These are phyloP conservation scores for Dolichallabes microphthalmus DNA, from an alignment of 2,113 vertebrate species.

Conservation along the genomic window DNA sequence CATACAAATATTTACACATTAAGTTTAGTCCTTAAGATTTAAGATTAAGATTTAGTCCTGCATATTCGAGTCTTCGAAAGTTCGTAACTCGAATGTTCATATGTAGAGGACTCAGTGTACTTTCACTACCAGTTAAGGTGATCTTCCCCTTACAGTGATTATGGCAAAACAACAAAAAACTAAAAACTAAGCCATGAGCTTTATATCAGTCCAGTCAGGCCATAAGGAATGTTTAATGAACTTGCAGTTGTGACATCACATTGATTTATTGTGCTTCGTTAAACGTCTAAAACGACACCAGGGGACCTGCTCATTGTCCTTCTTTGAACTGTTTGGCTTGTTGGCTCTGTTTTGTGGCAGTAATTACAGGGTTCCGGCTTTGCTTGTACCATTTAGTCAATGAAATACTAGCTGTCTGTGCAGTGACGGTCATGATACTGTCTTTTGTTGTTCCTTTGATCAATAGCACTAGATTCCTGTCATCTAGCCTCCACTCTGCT, in stretches of 20 bases:
- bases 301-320: constrained; percentile 1
- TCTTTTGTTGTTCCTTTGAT: not conserved
- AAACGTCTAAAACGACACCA: not conserved
- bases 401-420: not conserved
- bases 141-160: not conserved
- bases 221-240: not conserved
- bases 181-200: not conserved
- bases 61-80: no score
- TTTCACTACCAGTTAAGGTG: not conserved
- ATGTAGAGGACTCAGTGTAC: not conserved
- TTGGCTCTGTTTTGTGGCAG: not conserved
- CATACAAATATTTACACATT: no score
- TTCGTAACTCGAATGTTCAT: no score
- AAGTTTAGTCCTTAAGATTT: no score
- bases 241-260: not conserved
- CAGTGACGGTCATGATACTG: not conserved
- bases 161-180: no score
- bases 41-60: no score
- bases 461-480: constrained; percentile 8
- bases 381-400: constrained; percentile 15
- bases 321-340: not conserved
- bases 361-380: constrained; percentile 5
- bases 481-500: constrained; percentile 6
- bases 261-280: not conserved
- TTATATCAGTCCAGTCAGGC: not conserved